Evolutionary conservation across 1,140 invertebrate species (phyloP), one percentile per base, ranked within the genome.

Genomic region (Tyrophagus putrescentiae): DNA sequence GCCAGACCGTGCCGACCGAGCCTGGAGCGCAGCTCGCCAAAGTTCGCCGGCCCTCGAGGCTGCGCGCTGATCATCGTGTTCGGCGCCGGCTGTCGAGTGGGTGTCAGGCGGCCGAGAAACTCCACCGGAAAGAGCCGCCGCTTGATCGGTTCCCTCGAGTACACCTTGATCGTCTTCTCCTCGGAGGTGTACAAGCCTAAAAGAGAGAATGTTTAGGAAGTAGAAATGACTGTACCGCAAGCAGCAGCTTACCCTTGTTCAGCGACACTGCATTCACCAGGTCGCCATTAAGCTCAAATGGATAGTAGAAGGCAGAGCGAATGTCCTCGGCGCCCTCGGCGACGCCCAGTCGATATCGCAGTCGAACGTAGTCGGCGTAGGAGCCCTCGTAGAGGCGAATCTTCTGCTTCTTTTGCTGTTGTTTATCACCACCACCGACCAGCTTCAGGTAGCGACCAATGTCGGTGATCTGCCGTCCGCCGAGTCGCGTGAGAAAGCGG

Each of bases 181-280:
- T 98, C 93, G 73, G 97, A 93, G 5, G 45, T 53, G 32, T 60
- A 60, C 1, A 60, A 18, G 21, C 16, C 57, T 23, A 27, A 39
- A 39, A 39, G 13, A 39, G 5, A 54, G 36, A 54, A 7, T 42
- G 6, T 6, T 32, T 54, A 54, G 28, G 9, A 27, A 23, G 28
- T 64, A 76, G 78, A 57, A 29, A 53, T 23, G 33, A 28, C n/a
- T 41, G 6, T 23, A n/a, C n/a, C n/a, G n/a, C n/a, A n/a, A 93
- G 69, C 88, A 93, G 1, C 13, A 48, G 13, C 18, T 27, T 6
- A 54, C 91, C 91, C 74, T 96, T 96, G 66, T 92, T 83, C 70
- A 95, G 92, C 73, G 85, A 93, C 13, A 95, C 79, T 39, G 89
- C 94, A 75, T 95, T 86, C 21, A 97, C 75, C 71, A 89, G 91